A percentile compares a stretch with the other conserved stretches of the same genome.
These are phyloP conservation scores for Ormyrus pomaceus DNA, from an alignment of 2,888 invertebrate genomes.

Conservation along the genomic window DNA sequence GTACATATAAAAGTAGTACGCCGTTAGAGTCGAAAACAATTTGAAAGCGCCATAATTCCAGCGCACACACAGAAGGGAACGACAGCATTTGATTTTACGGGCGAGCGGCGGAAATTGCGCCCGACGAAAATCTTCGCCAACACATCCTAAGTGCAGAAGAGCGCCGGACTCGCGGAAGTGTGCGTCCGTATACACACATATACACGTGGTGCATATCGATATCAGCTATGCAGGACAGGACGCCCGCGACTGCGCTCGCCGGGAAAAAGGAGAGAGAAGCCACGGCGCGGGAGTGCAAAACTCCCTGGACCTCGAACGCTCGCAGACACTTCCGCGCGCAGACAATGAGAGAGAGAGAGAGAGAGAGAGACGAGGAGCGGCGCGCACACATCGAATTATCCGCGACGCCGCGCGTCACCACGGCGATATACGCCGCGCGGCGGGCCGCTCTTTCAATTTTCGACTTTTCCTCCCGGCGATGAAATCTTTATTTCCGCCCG, in stretches of 20 bases:
- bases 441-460: conserved; percentile 50
- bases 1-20: no score
- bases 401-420: conserved; percentile 48
- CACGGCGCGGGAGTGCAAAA: background rate
- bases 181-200: background rate
- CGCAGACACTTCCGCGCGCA: conserved; percentile 6
- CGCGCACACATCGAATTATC: conserved; percentile 49
- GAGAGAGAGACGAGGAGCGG: conserved; percentile 12
- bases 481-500: conserved; percentile 39
- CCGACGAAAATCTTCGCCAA: background rate
- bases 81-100: no score
- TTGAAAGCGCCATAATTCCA: no score
- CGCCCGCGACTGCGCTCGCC: conserved; percentile 74
- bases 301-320: conserved; percentile 21
- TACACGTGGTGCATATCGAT: conserved; percentile 67
- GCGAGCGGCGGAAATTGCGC: background rate
- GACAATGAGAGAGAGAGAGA: conserved; percentile 37
- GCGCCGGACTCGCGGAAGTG: conserved; percentile 28
- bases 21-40: no score
- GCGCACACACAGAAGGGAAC: no score
- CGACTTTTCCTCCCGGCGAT: conserved; percentile 9
- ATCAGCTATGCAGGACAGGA: conserved; percentile 73
- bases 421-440: conserved; percentile 7
- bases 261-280: conserved; percentile 71
- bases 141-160: conserved; percentile 4